Evolutionary conservation across 2,797 vertebrate genomes (phyloP), one percentile per base, ranked within the genome.

Genomic region (Melanotaenia maccullochi): DNA sequence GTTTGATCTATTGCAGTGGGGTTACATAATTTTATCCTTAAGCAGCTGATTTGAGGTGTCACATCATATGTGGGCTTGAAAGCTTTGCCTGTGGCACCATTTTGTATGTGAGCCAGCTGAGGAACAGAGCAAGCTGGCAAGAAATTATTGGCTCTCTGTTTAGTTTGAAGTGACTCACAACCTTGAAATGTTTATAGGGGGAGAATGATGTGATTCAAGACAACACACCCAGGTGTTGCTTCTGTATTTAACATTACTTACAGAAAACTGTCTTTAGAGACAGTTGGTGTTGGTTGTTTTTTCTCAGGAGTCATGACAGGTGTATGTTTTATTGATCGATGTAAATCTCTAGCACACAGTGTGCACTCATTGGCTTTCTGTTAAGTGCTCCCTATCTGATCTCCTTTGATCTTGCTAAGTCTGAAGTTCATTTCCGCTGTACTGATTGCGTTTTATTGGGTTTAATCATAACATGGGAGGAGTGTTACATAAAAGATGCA

Each of bases 321-420:
- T 70, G 14, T 57, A 1, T 77, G 59, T 60, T 65, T 76, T 40
- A 56, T 71, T 59, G 68, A 68, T 56, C 42, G 5, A 54, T 72
- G 65, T 71, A 57, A 55, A 78, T 65, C 54, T 36, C 24, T 8
- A 24, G n/a, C n/a, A 67, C 57, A 56, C 24, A 58, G 54, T 70
- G 60, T 60, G 20, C 35, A 68, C 72, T 47, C 38, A 55, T 35
- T 47, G 47, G 33, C 30, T 68, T 68, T 63, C 51, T 33, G 28
- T 77, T 49, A 63, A 57, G 60, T 61, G 63, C 30, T 68, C 20
- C 69, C 73, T 87, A 86, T 89, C 89, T 51, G 74, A 65, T 79
- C 32, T 58, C 52, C 73, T 92, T 92, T 91, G 85, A 89, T 88
- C 82, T 82, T 61, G 59, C 54, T 5, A 68, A 87, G 87, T 88